Evolutionary conservation across 2,113 vertebrate genomes (phyloP).

Genomic region (Struthio camelus): DNA sequence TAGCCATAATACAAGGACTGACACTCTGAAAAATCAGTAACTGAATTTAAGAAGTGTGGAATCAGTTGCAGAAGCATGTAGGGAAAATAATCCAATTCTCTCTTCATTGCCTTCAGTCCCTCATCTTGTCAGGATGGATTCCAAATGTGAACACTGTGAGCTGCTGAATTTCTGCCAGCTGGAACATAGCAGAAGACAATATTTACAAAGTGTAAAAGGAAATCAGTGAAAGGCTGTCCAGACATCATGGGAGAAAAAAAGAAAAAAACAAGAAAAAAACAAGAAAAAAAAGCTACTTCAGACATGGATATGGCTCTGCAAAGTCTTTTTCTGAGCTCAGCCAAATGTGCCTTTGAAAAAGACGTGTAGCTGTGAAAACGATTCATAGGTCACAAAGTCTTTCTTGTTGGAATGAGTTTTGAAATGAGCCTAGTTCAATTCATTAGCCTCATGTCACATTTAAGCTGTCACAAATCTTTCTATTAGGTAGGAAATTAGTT

Average conservation of each 20-base stretch:
- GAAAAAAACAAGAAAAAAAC: neutral
- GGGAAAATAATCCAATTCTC: slow-evolving; percentile 28
- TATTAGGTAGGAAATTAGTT: slow-evolving; percentile 60
- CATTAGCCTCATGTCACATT: slow-evolving; percentile 53
- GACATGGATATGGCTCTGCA: neutral
- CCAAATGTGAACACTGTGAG: slow-evolving; percentile 10
- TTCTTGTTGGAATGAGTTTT: slow-evolving; percentile 41
- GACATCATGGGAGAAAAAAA: neutral
- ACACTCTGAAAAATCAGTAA: neutral
- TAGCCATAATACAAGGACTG: neutral
- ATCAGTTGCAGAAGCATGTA: slow-evolving; percentile 6
- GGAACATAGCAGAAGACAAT: slow-evolving; percentile 26
- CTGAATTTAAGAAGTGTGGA: slow-evolving; percentile 9
- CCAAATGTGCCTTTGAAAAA: neutral
- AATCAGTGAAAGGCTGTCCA: slow-evolving; percentile 9
- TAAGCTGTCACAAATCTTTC: slow-evolving; percentile 52
- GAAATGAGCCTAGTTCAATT: slow-evolving; percentile 51
- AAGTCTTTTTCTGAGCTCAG: slow-evolving; percentile 10
- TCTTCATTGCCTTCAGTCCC: neutral
- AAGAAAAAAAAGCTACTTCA: neutral
- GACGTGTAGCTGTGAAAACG: slow-evolving; percentile 19
- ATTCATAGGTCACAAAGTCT: neutral
- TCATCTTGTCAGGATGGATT: slow-evolving; percentile 12
- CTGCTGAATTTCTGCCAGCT: slow-evolving; percentile 39
- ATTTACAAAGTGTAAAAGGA: slow-evolving; percentile 37